These are phyloP conservation scores for Mnemiopsis leidyi DNA, from an alignment of 37 sponge, comb jelly and placozoan species.

Conservation along the genomic window DNA sequence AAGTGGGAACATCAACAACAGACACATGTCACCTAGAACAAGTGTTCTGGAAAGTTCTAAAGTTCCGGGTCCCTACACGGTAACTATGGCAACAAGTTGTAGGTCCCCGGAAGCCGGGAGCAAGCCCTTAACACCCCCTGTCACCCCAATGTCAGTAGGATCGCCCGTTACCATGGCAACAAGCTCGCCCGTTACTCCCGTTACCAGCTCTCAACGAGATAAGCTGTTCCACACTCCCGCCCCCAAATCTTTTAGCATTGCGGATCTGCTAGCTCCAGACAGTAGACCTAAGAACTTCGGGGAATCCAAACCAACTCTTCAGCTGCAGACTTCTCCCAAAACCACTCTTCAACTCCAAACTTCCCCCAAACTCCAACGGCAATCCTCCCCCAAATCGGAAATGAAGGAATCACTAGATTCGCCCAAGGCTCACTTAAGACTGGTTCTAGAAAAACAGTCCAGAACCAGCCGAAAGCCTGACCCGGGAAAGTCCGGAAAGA, in stretches of 20 bases:
- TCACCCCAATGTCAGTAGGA: neutral
- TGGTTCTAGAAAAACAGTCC: too few relatives aligned
- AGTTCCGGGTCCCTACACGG: neutral
- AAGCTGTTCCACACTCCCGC: neutral
- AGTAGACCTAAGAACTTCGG: neutral
- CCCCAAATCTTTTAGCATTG: slow-evolving; percentile 50
- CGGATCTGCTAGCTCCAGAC: neutral
- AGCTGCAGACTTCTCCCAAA: slow-evolving; percentile 26
- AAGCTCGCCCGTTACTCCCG: neutral
- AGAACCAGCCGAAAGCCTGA: too few relatives aligned
- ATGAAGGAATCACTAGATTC: too few relatives aligned
- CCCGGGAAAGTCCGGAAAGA: too few relatives aligned
- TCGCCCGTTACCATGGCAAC: neutral
- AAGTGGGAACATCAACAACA: neutral
- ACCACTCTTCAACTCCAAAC: too few relatives aligned
- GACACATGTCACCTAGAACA: neutral
- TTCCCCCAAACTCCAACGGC: too few relatives aligned
- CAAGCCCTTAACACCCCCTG: slow-evolving; percentile 59
- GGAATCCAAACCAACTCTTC: slow-evolving; percentile 8
- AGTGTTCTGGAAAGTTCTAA: neutral
- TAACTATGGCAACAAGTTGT: neutral
- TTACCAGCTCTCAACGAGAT: neutral
- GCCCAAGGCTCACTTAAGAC: too few relatives aligned
- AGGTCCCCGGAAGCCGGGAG: neutral
- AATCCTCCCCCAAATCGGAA: too few relatives aligned